Conservation (phyloP, 2,797 vertebrate genomes). For the Pteronotus mesoamericanus region DNA sequence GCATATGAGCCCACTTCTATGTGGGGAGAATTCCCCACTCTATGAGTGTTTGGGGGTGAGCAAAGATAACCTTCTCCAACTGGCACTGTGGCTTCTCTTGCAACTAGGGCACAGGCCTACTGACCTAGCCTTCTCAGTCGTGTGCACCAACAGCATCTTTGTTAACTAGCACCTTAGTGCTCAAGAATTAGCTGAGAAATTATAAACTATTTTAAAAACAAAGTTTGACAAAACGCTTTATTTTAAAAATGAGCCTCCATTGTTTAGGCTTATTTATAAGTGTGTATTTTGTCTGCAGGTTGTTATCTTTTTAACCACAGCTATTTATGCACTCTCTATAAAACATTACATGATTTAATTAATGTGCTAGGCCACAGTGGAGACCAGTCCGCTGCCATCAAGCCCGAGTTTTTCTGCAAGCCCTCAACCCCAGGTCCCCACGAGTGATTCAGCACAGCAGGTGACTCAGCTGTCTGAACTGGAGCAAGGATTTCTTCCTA, state of each 20-base stretch:
- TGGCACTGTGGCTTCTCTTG: not conserved
- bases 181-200: constrained; percentile 22
- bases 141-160: not conserved
- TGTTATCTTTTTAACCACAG: not conserved
- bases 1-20: not conserved
- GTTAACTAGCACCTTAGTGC: not conserved
- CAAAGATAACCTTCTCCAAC: not conserved
- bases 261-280: not conserved
- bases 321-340: not conserved
- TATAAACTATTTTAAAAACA: not conserved
- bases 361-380: constrained; percentile 61
- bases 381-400: constrained; percentile 74
- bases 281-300: not conserved
- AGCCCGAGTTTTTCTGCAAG: constrained; percentile 70
- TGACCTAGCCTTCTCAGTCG: not conserved
- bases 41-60: not conserved
- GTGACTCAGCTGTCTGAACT: constrained; percentile 71
- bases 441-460: constrained; percentile 77
- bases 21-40: not conserved
- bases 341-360: constrained; percentile 18
- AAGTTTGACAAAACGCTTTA: constrained; percentile 1
- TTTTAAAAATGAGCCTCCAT: not conserved
- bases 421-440: constrained; percentile 65
- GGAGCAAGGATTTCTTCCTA: constrained; percentile 87
- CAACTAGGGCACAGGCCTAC: fast-evolving